Evolutionary conservation across 2,113 vertebrate species (phyloP), one percentile per base, ranked within the genome.

Genomic region (Chaetorhynchus papuensis): DNA sequence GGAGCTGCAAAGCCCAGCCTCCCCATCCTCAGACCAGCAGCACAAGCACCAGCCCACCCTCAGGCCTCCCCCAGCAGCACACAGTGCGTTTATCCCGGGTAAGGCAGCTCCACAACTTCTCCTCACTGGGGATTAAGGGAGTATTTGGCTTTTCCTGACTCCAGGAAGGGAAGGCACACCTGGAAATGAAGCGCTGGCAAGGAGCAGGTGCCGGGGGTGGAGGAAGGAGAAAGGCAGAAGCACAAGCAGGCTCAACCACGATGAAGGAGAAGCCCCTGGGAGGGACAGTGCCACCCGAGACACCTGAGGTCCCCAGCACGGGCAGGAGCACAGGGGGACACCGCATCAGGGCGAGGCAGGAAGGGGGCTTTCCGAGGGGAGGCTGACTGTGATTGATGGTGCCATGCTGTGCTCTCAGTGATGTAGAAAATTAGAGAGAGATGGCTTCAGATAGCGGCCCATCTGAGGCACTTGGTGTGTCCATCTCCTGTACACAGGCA

Each of bases 391-490:
- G 96, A 97, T 72, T 70, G 97, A 98, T 96, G 95, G 87, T 16
- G 27, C 52, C 2, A 6, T 0, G 39, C 86, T 79, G 45, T 41
- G 68, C 94, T 95, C 96, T 96, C 93, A 94, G 61, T 96, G 96
- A 94, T 77, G 97, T 83, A 97, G 98, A 97, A 98, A 98, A 98
- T 97, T 70, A 94, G 96, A 98, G 83, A 6, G 63, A 76, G 61
- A 91, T 68, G 1, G 1, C 61, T 95, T 35, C 96, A 93, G 97
- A 95, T 56, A 83, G 0, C 1, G 15, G 81, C 78, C 91, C 81
- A 13, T 69, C 83, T 11, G 47, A 96, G 91, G 63, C 74, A 79
- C 74, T 87, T 68, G 87, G 60, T 69, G 76, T 84, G 95, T 87
- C 93, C 82, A 37, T 88, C 88, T 94, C 76, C 90, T 2, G 13